Evolutionary conservation across 1,140 invertebrate genomes (phyloP).

Genomic region (Camponotus floridanus): DNA sequence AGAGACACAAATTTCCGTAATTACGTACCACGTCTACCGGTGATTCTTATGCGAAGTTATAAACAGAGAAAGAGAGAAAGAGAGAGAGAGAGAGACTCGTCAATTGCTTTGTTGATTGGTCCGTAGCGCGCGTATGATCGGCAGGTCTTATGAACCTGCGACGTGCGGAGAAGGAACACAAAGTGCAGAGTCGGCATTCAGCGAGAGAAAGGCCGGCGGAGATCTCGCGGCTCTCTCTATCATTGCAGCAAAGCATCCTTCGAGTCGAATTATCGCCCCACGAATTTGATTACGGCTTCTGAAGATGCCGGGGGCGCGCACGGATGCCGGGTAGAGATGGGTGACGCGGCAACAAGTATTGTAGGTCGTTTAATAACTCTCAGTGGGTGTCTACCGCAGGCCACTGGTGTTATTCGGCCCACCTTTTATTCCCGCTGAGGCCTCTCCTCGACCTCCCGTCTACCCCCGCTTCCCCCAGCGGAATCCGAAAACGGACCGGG

Average conservation of each 20-base stretch:
- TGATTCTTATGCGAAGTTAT: background rate
- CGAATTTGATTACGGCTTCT: conserved; percentile 78
- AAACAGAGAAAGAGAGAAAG: background rate
- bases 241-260: conserved; percentile 54
- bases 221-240: conserved; percentile 56
- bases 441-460: conserved; percentile 13
- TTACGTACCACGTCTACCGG: too few relatives aligned
- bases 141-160: conserved; percentile 50
- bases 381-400: conserved; percentile 76
- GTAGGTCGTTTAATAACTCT: conserved; percentile 76
- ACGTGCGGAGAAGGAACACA: conserved; percentile 18
- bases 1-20: conserved; percentile 27
- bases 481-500: conserved; percentile 68
- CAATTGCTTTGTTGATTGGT: conserved; percentile 65
- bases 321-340: conserved; percentile 72
- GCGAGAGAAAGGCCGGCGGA: conserved; percentile 47
- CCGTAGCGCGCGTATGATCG: conserved; percentile 43
- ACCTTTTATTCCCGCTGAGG: conserved; percentile 67
- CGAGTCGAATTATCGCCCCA: conserved; percentile 70
- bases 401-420: conserved; percentile 75
- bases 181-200: conserved; percentile 63
- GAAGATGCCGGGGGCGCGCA: conserved; percentile 70
- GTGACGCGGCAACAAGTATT: conserved; percentile 78
- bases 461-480: conserved; percentile 3
- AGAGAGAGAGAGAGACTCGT: conserved; percentile 45